These are phyloP conservation scores for Tragelaphus oryx DNA, from an alignment of 2,797 vertebrate species.

Conservation along the genomic window DNA sequence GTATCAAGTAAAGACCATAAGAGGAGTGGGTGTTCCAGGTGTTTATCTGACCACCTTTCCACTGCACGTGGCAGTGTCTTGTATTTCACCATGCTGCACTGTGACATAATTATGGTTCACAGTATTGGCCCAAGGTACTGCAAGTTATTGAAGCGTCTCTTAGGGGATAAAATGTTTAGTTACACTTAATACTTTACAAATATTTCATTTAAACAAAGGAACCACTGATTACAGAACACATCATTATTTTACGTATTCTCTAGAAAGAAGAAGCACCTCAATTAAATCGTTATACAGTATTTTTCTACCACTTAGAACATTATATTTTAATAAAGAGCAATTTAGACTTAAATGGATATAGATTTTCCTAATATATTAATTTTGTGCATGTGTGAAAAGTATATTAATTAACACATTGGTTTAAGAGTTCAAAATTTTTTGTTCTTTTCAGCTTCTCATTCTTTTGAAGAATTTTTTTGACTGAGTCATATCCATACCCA, in stretches of 20 bases:
- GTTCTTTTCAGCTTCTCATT: neutral
- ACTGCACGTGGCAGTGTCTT: neutral
- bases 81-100: neutral
- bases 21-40: neutral
- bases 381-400: neutral
- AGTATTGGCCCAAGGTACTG: neutral
- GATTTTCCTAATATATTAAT: neutral
- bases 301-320: neutral
- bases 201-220: constrained; percentile 7
- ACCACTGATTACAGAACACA: neutral
- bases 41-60: neutral
- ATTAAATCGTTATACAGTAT: neutral
- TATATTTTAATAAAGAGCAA: neutral
- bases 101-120: neutral
- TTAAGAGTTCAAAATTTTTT: neutral
- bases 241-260: neutral
- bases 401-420: neutral
- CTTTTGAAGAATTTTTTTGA: neutral
- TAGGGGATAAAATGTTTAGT: neutral
- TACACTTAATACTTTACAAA: neutral
- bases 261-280: neutral
- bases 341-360: neutral
- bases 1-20: neutral
- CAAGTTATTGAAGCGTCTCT: neutral
- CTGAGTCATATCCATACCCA: neutral